A percentile compares a stretch with the other conserved stretches of the same genome.
These are phyloP conservation scores for Radopholus similis DNA, from an alignment of 1,140 invertebrate genomes.

Conservation along the genomic window DNA sequence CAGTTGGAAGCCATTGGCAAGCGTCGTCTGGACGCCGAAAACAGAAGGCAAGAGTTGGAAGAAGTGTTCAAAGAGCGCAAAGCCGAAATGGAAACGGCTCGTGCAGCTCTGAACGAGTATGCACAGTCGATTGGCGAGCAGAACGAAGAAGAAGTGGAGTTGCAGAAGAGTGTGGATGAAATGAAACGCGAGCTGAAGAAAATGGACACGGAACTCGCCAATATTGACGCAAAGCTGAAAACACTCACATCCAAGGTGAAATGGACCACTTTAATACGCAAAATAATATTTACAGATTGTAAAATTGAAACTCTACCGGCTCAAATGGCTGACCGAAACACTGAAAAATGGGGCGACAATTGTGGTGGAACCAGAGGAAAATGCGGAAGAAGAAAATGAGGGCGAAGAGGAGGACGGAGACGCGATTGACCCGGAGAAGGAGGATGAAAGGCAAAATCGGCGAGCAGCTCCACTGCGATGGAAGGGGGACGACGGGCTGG, in stretches of 20 bases:
- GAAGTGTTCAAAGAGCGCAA: constrained; percentile 18
- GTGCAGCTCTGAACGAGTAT: constrained; percentile 13
- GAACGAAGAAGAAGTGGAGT: constrained; percentile 23
- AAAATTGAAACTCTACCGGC: not conserved
- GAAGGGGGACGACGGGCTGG: constrained; percentile 53
- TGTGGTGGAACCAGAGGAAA: constrained; percentile 62
- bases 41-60: not conserved
- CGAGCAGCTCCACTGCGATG: not conserved
- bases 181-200: constrained; percentile 19
- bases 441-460: not conserved
- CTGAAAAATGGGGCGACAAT: not conserved
- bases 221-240: not conserved
- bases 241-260: constrained; percentile 25
- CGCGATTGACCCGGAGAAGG: constrained; percentile 19
- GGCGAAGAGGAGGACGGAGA: not conserved
- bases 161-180: constrained; percentile 19
- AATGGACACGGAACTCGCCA: constrained; percentile 16
- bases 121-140: not conserved
- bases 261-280: not conserved
- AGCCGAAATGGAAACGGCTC: constrained; percentile 14
- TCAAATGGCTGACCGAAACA: not conserved
- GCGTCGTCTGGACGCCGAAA: not conserved
- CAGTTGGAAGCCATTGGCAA: not conserved
- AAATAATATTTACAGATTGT: not conserved
- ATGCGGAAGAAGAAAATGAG: not conserved